These are phyloP conservation scores for Mesocentrotus franciscanus DNA, from an alignment of 53 echinoderm and acorn worm genomes.

Conservation along the genomic window DNA sequence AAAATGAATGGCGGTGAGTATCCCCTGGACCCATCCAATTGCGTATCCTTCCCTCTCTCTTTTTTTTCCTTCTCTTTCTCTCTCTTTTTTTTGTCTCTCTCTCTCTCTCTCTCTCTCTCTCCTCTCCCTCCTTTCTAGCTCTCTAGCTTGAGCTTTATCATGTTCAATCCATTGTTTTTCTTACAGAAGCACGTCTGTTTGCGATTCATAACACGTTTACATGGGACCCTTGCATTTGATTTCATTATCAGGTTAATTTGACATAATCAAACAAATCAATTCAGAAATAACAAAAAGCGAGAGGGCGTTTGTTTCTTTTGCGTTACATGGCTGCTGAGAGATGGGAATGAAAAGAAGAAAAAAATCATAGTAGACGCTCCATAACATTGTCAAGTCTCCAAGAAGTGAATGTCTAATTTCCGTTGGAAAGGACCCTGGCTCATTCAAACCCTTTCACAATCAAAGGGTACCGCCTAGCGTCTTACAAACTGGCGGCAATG, in stretches of 20 bases:
- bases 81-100: background rate
- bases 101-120: background rate
- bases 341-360: background rate
- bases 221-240: background rate
- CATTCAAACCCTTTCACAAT: background rate
- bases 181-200: background rate
- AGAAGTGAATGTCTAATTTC: constrained; percentile 45
- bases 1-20: background rate
- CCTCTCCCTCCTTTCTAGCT: background rate
- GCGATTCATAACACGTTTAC: background rate
- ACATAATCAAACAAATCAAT: background rate
- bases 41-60: background rate
- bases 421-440: background rate
- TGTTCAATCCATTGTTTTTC: background rate
- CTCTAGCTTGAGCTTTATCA: background rate
- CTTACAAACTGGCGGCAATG: background rate
- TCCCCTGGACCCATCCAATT: background rate
- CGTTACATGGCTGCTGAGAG: background rate
- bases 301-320: background rate
- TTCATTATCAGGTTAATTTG: background rate
- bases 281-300: background rate
- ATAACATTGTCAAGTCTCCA: constrained; percentile 7
- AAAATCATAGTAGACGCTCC: background rate
- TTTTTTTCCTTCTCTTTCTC: background rate
- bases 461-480: constrained; percentile 18